These are phyloP conservation scores for Scleropages formosus DNA, from an alignment of 2,797 vertebrate species.

Conservation along the genomic window DNA sequence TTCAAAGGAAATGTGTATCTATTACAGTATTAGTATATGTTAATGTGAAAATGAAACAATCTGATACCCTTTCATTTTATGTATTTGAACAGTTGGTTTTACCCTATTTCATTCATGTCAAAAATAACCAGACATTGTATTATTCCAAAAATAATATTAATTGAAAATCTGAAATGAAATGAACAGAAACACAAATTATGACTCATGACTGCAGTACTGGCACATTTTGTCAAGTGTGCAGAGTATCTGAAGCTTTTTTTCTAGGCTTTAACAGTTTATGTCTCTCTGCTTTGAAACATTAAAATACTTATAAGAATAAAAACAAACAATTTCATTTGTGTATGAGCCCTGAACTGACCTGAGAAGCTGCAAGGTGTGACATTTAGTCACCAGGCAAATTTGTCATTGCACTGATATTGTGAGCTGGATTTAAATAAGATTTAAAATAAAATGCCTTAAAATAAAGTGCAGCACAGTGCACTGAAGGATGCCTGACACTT, in stretches of 20 bases:
- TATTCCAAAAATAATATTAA: not conserved
- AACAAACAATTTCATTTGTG: conserved; percentile 10
- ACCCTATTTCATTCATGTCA: conserved; percentile 6
- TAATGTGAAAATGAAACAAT: not conserved
- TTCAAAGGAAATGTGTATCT: conserved; percentile 37
- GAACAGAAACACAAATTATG: not conserved
- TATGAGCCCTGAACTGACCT: conserved; percentile 8
- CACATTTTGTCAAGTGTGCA: conserved; percentile 22
- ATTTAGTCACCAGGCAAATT: not conserved
- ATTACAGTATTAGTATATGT: conserved; percentile 41
- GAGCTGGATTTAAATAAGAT: not conserved
- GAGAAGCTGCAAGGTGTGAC: not conserved
- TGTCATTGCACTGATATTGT: too few relatives aligned
- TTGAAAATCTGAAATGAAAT: conserved; percentile 17
- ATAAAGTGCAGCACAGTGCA: not conserved
- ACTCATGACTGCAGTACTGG: conserved; percentile 17
- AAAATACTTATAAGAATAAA: conserved; percentile 31
- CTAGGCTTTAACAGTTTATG: conserved; percentile 37
- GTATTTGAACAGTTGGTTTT: too few relatives aligned
- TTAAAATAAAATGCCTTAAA: not conserved
- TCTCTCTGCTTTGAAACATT: conserved; percentile 29
- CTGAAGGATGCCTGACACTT: not conserved
- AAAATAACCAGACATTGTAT: not conserved
- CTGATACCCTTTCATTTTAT: not conserved
- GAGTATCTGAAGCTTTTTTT: conserved; percentile 38